Conservation (phyloP, 2,888 invertebrate species). For the Cyclophora albipunctata region DNA sequence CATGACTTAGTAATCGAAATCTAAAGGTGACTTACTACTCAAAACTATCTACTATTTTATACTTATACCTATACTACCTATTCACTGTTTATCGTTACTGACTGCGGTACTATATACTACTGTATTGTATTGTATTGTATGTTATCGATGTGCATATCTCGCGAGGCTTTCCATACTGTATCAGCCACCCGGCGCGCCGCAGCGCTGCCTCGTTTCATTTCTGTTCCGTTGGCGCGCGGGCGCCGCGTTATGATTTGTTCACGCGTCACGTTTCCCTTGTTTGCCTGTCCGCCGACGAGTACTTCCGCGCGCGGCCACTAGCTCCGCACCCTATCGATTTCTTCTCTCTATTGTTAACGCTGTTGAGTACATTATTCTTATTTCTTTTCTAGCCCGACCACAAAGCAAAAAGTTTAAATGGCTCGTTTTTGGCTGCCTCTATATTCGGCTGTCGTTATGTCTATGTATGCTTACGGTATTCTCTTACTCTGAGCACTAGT, state of each 20-base stretch:
- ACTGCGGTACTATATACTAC: slow-evolving; percentile 23
- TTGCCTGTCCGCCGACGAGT: background rate
- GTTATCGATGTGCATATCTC: slow-evolving; percentile 50
- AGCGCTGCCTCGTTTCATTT: slow-evolving; percentile 21
- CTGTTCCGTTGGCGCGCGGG: slow-evolving; percentile 39
- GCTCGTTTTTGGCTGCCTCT: slow-evolving; percentile 74
- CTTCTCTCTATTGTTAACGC: slow-evolving; percentile 32
- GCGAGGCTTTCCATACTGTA: slow-evolving; percentile 61
- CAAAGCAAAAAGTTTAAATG: slow-evolving; percentile 72
- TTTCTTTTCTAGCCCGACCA: slow-evolving; percentile 71
- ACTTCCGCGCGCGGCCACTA: slow-evolving; percentile 9
- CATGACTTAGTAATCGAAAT: slow-evolving; percentile 50
- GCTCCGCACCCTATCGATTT: slow-evolving; percentile 12
- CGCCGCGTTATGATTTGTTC: slow-evolving; percentile 28
- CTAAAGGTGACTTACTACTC: slow-evolving; percentile 83
- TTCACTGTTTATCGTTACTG: slow-evolving; percentile 37
- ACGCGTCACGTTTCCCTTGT: background rate
- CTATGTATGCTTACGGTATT: slow-evolving; percentile 72
- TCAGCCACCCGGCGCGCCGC: slow-evolving; percentile 39
- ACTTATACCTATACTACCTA: slow-evolving; percentile 16
- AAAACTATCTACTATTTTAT: slow-evolving; percentile 74
- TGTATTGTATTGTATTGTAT: slow-evolving; percentile 27
- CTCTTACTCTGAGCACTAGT: slow-evolving; percentile 54
- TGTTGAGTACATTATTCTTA: slow-evolving; percentile 58
- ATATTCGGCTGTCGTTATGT: slow-evolving; percentile 72